A percentile compares a stretch with the other conserved stretches of the same genome.
Evolutionary conservation across 2,888 invertebrate genomes (phyloP).

Genomic region (Erynnis tages): DNA sequence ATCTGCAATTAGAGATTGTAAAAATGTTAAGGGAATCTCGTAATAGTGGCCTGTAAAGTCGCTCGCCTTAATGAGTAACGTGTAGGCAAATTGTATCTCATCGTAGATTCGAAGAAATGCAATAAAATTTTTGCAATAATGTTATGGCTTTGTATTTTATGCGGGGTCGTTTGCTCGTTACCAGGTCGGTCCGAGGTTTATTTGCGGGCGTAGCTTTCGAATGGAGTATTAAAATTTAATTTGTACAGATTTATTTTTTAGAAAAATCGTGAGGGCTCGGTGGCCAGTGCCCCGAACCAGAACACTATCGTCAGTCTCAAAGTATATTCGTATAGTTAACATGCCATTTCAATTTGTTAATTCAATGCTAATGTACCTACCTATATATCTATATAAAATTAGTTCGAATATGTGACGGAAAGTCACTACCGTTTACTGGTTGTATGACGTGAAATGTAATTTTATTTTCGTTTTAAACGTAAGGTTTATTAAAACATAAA

Average conservation of each 20-base stretch:
- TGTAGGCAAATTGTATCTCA: slow-evolving; percentile 64
- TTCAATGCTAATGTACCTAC: no score
- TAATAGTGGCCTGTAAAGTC: slow-evolving; percentile 61
- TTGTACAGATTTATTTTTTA: not conserved
- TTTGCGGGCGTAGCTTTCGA: not conserved
- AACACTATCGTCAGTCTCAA: no score
- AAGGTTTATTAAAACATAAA: no score
- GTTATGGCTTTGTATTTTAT: slow-evolving; percentile 41
- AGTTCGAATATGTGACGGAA: no score
- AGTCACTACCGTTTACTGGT: no score
- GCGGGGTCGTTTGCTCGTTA: slow-evolving; percentile 34
- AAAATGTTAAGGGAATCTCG: slow-evolving; percentile 72
- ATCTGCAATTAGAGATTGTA: slow-evolving; percentile 78
- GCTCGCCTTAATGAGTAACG: slow-evolving; percentile 51
- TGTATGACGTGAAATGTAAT: no score
- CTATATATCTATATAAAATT: no score
- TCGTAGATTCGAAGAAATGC: slow-evolving; percentile 57
- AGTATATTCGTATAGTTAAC: no score
- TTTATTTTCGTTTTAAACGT: no score
- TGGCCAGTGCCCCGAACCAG: no score
- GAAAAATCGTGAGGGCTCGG: no score
- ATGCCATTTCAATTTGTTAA: no score
- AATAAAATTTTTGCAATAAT: slow-evolving; percentile 60
- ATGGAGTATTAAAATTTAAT: not conserved
- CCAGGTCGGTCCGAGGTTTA: slow-evolving; percentile 2